Evolutionary conservation across 2,113 vertebrate species (phyloP).

Genomic region (Pampusana beccarii): DNA sequence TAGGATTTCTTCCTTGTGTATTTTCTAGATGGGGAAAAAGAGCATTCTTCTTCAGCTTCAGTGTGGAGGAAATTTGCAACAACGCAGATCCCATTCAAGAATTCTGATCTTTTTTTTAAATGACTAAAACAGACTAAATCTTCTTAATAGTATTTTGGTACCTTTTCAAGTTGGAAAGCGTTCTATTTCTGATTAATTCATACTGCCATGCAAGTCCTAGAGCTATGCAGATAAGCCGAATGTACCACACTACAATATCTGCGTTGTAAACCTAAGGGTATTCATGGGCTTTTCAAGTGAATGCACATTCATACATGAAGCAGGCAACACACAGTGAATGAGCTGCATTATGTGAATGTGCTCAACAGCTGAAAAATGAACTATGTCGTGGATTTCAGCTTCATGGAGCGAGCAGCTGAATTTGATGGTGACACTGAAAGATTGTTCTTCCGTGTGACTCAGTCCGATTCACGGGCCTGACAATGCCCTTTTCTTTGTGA

Average conservation of each 20-base stretch:
- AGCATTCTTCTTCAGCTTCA: not conserved
- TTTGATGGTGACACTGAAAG: conserved; percentile 5
- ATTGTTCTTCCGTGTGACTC: conserved; percentile 35
- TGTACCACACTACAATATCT: conserved; percentile 28
- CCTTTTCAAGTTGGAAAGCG: conserved; percentile 11
- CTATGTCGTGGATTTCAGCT: conserved; percentile 57
- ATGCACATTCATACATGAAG: conserved; percentile 64
- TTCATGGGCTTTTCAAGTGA: conserved; percentile 54
- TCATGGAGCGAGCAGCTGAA: conserved; percentile 42
- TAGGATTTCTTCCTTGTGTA: not conserved
- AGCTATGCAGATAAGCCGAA: conserved; percentile 37
- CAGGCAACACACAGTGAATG: conserved; percentile 51
- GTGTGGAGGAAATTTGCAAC: not conserved
- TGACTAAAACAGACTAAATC: not conserved
- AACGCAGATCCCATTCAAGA: not conserved
- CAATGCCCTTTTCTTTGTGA: conserved; percentile 43
- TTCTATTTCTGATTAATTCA: conserved; percentile 27
- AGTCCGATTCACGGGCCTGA: conserved; percentile 43
- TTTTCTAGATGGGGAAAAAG: not conserved
- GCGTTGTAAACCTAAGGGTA: not conserved
- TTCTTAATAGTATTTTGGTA: conserved; percentile 4
- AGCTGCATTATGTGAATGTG: conserved; percentile 66
- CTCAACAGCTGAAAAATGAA: conserved; percentile 60
- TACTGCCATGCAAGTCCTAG: not conserved
- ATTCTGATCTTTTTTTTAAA: not conserved